Percentiles rank a stretch among this genome's conserved stretches.
phyloP scores from a whole-genome alignment of 2,888 invertebrate species.

The Halictus quadricinctus region DNA sequence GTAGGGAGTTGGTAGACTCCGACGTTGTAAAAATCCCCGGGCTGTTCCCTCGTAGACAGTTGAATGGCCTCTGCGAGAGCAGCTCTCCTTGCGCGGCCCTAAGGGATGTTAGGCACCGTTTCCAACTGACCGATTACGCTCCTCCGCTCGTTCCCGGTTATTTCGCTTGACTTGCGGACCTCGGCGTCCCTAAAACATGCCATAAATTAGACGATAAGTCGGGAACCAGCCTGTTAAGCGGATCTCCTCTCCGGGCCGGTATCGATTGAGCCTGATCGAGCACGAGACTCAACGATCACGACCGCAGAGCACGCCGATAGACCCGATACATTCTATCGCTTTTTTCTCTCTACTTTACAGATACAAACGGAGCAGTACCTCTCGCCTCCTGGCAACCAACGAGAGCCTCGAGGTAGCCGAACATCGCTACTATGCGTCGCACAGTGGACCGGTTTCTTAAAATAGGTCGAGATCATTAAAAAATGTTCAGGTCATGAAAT shows the following conservation, averaged over 20 bases:
- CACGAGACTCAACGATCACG: neutral
- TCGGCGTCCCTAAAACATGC: conserved; percentile 15
- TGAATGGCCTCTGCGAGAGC: conserved; percentile 77
- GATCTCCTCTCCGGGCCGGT: neutral
- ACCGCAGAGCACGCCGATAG: neutral
- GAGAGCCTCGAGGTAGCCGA: neutral
- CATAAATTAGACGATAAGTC: conserved; percentile 2
- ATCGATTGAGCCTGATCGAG: neutral
- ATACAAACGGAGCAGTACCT: neutral
- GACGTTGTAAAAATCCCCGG: conserved; percentile 75
- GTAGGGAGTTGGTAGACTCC: conserved; percentile 68
- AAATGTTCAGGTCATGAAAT: too few relatives aligned
- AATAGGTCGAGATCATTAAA: neutral
- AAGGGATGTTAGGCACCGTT: conserved; percentile 75
- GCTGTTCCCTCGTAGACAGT: conserved; percentile 77
- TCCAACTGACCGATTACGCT: conserved; percentile 73
- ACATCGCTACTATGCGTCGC: neutral
- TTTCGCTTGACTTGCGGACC: conserved; percentile 8
- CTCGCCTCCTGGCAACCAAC: neutral
- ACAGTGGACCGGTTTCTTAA: neutral
- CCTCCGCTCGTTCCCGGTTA: conserved; percentile 25
- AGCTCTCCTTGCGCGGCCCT: conserved; percentile 67
- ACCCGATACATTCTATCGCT: neutral
- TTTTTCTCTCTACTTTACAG: neutral
- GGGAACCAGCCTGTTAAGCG: neutral